Conservation (phyloP, 2,113 vertebrate species). For the Leucopsar rothschildi region DNA sequence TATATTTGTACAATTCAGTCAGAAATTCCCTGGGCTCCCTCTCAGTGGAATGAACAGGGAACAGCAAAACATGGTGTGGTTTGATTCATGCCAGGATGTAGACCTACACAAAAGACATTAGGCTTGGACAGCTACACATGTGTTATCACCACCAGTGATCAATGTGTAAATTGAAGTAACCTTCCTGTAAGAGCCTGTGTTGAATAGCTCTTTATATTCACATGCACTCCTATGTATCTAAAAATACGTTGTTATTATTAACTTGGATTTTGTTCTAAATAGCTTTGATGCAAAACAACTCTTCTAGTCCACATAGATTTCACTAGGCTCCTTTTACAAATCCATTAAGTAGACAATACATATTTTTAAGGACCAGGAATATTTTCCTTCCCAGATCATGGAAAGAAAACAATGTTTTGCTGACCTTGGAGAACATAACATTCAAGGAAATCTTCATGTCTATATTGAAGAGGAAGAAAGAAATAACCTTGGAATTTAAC, state of each 20-base stretch:
- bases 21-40: neutral
- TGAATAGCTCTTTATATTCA: neutral
- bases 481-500: conserved; percentile 23
- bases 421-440: neutral
- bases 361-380: neutral
- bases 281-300: neutral
- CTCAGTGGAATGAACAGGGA: neutral
- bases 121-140: neutral
- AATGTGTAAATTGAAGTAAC: neutral
- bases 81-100: neutral
- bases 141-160: neutral
- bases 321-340: neutral
- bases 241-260: neutral
- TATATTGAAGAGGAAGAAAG: neutral
- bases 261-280: neutral
- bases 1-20: neutral
- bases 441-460: neutral
- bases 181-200: neutral
- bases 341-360: neutral
- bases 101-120: neutral
- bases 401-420: conserved; percentile 7
- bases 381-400: neutral
- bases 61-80: neutral
- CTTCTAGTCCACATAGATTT: neutral
- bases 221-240: neutral